Evolutionary conservation across 2,113 vertebrate genomes (phyloP), one percentile per base, ranked within the genome.

Genomic region (Ptyas mucosa): DNA sequence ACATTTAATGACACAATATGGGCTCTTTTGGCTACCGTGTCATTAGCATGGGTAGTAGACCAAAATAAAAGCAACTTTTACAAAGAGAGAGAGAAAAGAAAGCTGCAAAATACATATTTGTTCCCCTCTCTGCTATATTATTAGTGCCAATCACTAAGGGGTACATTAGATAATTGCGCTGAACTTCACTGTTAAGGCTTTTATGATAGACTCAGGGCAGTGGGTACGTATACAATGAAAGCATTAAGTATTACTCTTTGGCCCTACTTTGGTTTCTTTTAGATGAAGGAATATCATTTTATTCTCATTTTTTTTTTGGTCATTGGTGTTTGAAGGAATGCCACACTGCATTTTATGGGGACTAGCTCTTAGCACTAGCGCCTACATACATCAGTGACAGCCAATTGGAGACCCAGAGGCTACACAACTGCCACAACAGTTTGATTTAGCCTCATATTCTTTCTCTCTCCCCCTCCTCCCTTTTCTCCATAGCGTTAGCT

Each of bases 21-120:
- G 24, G 39, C 93, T 93, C 0, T 8, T 39, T 96, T 94, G 89
- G 95, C 94, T 24, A 85, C 89, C 55, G 29, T 24, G 89, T 92
- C 91, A 89, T 89, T 24, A 93, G 69, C 0, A 61, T 0, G 0
- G 0, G 91, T 61, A 85, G 43, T 39, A 90, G n/a, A 34, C 20
- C 46, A 52, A 86, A 86, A 86, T 86, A 90, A 93, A 87, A 93
- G 46, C 46, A 90, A 58, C 12, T 5, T 54, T 85, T 29, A 88
- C 20, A 49, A 26, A 46, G 75, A 39, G 75, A 75, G n/a, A 39
- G 34, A 81, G 64, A 81, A 21, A 87, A 87, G 53, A 91, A 91
- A 90, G 57, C 91, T 91, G n/a, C 29, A 14, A 75, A 94, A 0
- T 14, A 81, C 1, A 51, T 15, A 29, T 92, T 92, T 24, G 12